Evolutionary conservation across 1,140 invertebrate genomes (phyloP), one percentile per base, ranked within the genome.

Genomic region (Pseudomyrmex dendroicus): DNA sequence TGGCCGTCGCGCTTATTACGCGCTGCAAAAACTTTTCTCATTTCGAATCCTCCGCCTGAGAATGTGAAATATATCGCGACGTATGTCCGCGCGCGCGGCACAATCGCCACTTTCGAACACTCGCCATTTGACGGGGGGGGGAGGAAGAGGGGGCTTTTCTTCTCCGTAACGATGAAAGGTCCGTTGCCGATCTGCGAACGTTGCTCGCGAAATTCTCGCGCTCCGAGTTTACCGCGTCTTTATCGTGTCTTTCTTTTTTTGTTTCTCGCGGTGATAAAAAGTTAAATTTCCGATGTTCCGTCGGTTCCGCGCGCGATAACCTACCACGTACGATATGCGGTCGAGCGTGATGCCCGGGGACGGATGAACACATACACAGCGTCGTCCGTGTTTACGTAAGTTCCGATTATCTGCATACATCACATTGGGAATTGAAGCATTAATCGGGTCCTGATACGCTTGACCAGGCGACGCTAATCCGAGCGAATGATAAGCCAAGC

Each of bases 21-120:
- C 85, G 35, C 85, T 84, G 84, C 52, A 84, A 85, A 92, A 93
- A 93, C 90, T 93, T 93, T 93, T 92, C 91, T 92, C 90, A 93
- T 93, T 92, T 86, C 86, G 82, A 82, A 68, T 57, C 50, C 61
- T 83, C 56, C 35, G 67, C 48, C 10, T 25, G 78, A 56, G 72
- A 87, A 89, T 89, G 73, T 80, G 80, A 87, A 89, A 89, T 72
- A 82, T 89, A 89, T 86, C 83, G 35, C 82, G 62, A 80, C 80
- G 82, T 72, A 73, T 89, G 86, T 52, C 62, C 56, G 48, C 25
- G 50, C 72, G 57, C 46, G 73, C 13, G 17, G 2, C 20, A 74
- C 22, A 48, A 56, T 12, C 66, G 76, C 64, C 22, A 70, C 52
- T 50, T 70, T 59, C 54, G 20, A 70, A 59, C 76, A 25, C 48